phyloP scores from a whole-genome alignment of 92 coral and sea anemone genomes.

The Paramuricea clavata region DNA sequence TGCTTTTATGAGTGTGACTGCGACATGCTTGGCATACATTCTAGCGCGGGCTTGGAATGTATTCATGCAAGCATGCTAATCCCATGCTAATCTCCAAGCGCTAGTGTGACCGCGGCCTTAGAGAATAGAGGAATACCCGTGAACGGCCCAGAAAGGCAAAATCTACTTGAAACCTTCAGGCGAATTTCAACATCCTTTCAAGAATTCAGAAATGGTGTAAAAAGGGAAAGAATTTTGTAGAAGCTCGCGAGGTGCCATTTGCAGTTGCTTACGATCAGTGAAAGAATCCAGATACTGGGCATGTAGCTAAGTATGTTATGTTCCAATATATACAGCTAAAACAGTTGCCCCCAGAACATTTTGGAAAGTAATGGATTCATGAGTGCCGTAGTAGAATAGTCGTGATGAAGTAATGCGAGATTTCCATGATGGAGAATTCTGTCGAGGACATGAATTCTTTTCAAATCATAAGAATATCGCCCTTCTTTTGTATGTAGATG shows the following conservation, averaged over 20 bases:
- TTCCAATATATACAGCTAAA: constrained; percentile 2
- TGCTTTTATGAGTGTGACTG: not conserved
- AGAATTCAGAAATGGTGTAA: no score
- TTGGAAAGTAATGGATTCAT: constrained; percentile 19
- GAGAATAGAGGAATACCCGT: no score
- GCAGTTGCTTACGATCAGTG: not conserved
- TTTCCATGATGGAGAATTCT: no score
- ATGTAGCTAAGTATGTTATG: constrained; percentile 3
- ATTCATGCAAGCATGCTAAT: constrained; percentile 10
- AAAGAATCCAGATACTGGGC: constrained; percentile 13
- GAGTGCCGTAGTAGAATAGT: not conserved
- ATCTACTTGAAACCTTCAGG: no score
- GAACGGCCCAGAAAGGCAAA: no score
- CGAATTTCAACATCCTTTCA: no score
- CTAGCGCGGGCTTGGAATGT: not conserved
- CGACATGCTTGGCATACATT: constrained; percentile 22
- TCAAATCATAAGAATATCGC: not conserved
- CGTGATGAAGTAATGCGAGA: not conserved
- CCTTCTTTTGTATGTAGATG: not conserved
- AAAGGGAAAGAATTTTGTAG: no score
- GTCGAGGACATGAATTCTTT: not conserved
- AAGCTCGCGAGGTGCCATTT: constrained; percentile 35
- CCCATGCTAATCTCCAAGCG: not conserved
- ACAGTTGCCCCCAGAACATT: not conserved
- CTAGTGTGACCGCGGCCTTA: constrained; percentile 18